Conservation (phyloP, 92 coral and sea anemone genomes). For the Zoanthus gigantus region DNA sequence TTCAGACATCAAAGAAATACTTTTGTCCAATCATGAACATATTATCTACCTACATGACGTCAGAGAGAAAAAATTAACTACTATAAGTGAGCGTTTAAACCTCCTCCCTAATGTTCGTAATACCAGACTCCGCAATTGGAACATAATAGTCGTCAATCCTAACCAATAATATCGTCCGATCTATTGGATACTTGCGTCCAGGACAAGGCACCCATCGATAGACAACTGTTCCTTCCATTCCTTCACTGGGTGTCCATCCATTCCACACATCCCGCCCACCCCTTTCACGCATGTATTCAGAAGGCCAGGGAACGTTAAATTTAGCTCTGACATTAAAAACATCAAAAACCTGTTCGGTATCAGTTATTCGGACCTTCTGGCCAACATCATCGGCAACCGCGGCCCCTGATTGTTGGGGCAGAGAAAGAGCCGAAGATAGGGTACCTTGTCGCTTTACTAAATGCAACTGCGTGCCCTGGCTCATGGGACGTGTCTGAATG, state of each 20-base stretch:
- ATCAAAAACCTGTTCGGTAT: constrained; percentile 77
- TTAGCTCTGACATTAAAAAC: constrained; percentile 78
- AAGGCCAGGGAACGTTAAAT: constrained; percentile 90
- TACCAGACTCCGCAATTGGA: constrained; percentile 86
- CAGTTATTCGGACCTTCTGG: constrained; percentile 78
- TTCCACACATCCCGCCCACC: constrained; percentile 85
- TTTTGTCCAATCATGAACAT: not conserved
- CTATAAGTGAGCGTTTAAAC: constrained; percentile 43
- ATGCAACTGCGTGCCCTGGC: constrained; percentile 48
- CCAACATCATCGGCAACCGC: constrained; percentile 64
- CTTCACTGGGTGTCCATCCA: constrained; percentile 87
- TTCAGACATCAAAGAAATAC: not conserved
- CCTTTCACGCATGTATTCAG: constrained; percentile 82
- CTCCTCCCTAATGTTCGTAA: constrained; percentile 70
- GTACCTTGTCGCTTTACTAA: constrained; percentile 79
- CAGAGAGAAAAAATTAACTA: not conserved
- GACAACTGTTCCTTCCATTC: constrained; percentile 86
- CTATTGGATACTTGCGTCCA: constrained; percentile 78
- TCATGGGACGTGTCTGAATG: constrained; percentile 63
- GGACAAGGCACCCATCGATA: constrained; percentile 84
- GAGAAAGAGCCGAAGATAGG: constrained; percentile 68
- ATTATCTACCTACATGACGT: not conserved
- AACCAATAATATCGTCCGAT: constrained; percentile 79
- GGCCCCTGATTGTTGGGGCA: constrained; percentile 69
- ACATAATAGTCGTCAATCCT: constrained; percentile 82